Evolutionary conservation across 2,888 invertebrate species (phyloP).

Genomic region (Hybos culiciformis): DNA sequence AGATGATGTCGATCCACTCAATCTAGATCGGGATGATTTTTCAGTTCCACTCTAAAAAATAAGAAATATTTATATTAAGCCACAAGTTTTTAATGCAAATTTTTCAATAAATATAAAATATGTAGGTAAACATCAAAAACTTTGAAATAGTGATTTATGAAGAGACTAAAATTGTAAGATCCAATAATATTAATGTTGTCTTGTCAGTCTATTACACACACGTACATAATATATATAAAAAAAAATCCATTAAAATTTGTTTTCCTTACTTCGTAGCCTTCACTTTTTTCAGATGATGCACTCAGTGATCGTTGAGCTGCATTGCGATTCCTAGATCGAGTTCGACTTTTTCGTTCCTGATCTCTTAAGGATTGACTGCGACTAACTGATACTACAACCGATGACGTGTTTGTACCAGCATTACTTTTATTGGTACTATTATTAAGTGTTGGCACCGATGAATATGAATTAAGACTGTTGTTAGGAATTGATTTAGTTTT

Average conservation of each 20-base stretch:
- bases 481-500: slow-evolving; percentile 30
- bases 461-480: slow-evolving; percentile 24
- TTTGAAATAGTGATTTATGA: neutral
- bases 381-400: slow-evolving; percentile 24
- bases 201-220: neutral
- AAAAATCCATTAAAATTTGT: neutral
- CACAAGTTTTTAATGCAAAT: too few relatives aligned
- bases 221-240: neutral
- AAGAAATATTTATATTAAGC: slow-evolving; percentile 8
- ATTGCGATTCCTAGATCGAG: slow-evolving; percentile 29
- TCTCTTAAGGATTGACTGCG: slow-evolving; percentile 35
- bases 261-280: slow-evolving; percentile 69
- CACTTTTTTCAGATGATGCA: slow-evolving; percentile 58
- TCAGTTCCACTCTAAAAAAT: slow-evolving; percentile 65
- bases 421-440: slow-evolving; percentile 13
- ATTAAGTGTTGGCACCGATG: slow-evolving; percentile 11
- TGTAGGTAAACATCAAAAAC: too few relatives aligned
- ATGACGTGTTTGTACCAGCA: slow-evolving; percentile 28
- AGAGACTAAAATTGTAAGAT: neutral
- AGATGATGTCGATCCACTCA: slow-evolving; percentile 39
- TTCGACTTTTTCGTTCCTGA: slow-evolving; percentile 35
- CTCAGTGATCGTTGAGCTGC: slow-evolving; percentile 43
- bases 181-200: neutral
- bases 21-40: slow-evolving; percentile 45
- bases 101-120: too few relatives aligned